A percentile compares a stretch with the other conserved stretches of the same genome.
phyloP scores from a whole-genome alignment of 1,140 invertebrate genomes.

The Probaryconus sp. region DNA sequence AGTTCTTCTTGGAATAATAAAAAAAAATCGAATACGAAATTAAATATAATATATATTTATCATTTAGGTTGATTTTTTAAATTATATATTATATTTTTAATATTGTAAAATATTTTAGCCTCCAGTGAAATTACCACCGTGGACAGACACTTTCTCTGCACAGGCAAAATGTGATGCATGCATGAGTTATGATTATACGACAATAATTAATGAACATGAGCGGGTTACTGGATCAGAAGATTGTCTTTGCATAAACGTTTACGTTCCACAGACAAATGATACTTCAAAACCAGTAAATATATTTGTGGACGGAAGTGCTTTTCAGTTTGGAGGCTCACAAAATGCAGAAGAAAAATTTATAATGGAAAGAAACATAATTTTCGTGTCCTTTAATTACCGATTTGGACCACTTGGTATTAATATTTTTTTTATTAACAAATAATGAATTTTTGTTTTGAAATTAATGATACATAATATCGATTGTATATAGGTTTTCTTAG shows the following conservation, averaged over 20 bases:
- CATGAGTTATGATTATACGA: neutral
- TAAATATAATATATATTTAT: no score
- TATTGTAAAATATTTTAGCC: no score
- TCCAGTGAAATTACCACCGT: neutral
- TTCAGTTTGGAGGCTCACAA: constrained; percentile 73
- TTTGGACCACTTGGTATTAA: constrained; percentile 81
- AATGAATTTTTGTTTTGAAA: no score
- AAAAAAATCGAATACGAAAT: no score
- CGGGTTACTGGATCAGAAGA: constrained; percentile 77
- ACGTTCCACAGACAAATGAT: constrained; percentile 67
- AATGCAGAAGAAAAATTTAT: constrained; percentile 79
- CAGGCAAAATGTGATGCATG: neutral
- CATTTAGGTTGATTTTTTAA: no score
- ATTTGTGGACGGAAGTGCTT: constrained; percentile 72
- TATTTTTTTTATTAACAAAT: no score
- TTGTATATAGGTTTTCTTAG: no score
- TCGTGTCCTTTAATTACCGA: constrained; percentile 83
- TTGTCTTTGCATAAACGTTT: constrained; percentile 81
- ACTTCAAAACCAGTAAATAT: constrained; percentile 66
- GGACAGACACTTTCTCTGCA: no score
- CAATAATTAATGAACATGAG: neutral
- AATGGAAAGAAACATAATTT: constrained; percentile 80
- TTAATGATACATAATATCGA: no score
- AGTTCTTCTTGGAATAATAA: no score
- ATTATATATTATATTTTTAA: no score